Conservation (phyloP, 2,113 vertebrate species). For the Dasyornis broadbenti region DNA sequence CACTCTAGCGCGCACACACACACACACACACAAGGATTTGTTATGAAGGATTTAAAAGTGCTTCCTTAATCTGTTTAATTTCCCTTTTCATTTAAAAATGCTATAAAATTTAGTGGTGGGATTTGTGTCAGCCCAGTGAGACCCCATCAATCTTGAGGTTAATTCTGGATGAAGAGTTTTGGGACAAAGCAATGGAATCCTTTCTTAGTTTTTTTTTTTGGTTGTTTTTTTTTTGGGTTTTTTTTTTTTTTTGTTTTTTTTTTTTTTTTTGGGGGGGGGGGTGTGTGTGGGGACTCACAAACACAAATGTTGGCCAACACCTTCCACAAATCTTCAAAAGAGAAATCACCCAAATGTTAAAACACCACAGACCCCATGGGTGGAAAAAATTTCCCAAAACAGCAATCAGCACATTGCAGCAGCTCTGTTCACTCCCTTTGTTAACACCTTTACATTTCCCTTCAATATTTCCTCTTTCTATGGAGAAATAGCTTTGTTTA, state of each 20-base stretch:
- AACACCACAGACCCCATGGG: background rate
- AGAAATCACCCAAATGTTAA: background rate
- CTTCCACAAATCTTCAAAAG: background rate
- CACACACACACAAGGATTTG: background rate
- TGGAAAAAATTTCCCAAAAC: background rate
- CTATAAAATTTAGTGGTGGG: fast-evolving
- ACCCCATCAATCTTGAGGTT: background rate
- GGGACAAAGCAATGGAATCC: background rate
- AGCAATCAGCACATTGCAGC: background rate
- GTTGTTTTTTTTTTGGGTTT: no score
- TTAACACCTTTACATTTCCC: background rate
- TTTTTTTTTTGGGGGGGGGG: no score
- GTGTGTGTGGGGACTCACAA: background rate
- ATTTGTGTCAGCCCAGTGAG: background rate
- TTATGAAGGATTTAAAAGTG: background rate
- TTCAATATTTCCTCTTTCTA: background rate
- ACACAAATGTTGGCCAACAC: background rate
- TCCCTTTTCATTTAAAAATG: background rate
- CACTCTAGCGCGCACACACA: background rate
- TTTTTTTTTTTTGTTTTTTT: background rate
- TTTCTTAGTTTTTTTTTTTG: fast-evolving
- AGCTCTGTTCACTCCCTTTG: background rate
- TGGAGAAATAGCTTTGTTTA: background rate
- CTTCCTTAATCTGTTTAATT: background rate
- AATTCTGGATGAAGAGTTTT: background rate